A percentile compares a stretch with the other conserved stretches of the same genome.
Evolutionary conservation across 2,888 invertebrate genomes (phyloP).

Genomic region (Lacanobia oleracea): DNA sequence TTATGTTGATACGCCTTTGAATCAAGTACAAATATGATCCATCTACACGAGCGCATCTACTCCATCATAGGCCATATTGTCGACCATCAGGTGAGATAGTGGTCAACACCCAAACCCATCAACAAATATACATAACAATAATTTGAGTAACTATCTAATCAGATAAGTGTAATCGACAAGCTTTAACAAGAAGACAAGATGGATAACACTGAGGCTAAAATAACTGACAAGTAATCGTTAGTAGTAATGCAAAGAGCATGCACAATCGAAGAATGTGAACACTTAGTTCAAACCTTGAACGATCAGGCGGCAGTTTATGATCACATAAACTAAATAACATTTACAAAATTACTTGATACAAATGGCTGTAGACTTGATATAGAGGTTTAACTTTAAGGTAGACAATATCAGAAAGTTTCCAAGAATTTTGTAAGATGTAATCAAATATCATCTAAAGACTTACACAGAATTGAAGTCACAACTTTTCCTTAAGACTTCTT

Average conservation of each 20-base stretch:
- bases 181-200: constrained; percentile 25
- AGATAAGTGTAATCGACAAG: constrained; percentile 13
- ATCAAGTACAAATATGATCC: not conserved
- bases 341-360: not conserved
- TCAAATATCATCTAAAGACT: constrained; percentile 29
- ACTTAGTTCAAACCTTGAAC: constrained; percentile 41
- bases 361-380: not conserved
- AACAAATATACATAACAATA: not conserved
- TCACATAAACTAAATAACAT: constrained; percentile 3
- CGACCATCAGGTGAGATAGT: no score
- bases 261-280: constrained; percentile 27
- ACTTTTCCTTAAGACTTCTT: constrained; percentile 27
- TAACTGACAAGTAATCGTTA: constrained; percentile 36
- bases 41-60: not conserved
- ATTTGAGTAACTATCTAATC: constrained; percentile 17
- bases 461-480: constrained; percentile 9
- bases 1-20: not conserved
- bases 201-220: constrained; percentile 30
- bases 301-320: constrained; percentile 10
- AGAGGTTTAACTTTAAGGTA: not conserved
- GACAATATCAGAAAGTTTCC: constrained; percentile 6
- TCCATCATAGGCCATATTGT: not conserved
- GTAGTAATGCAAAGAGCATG: constrained; percentile 31
- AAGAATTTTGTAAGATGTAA: constrained; percentile 1
- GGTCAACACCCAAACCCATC: no score